A percentile compares a stretch with the other conserved stretches of the same genome.
phyloP scores from a whole-genome alignment of 1,140 invertebrate genomes.

The Drosophila trapezifrons region DNA sequence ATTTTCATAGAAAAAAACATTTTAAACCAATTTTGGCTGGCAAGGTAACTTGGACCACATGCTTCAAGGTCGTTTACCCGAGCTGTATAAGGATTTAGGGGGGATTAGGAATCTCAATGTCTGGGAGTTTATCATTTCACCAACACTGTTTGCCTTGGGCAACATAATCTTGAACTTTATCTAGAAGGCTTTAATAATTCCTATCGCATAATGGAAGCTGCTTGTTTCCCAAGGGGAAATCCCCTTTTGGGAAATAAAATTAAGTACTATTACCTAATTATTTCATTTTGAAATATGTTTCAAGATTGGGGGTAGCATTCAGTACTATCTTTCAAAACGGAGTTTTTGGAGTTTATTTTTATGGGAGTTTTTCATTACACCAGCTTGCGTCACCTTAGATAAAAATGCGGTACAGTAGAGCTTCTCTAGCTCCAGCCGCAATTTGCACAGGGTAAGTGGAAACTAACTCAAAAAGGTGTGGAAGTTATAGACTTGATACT shows the following conservation, averaged over 20 bases:
- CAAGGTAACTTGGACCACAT: slow-evolving; percentile 43
- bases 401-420: neutral
- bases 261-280: neutral
- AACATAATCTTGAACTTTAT: slow-evolving; percentile 7
- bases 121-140: slow-evolving; percentile 12
- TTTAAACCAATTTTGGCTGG: slow-evolving; percentile 39
- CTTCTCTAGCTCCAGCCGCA: neutral
- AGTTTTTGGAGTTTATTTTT: neutral
- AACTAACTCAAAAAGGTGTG: too few species aligned
- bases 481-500: neutral
- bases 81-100: slow-evolving; percentile 7
- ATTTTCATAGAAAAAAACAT: slow-evolving; percentile 46
- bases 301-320: neutral
- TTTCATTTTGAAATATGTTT: neutral
- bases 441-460: too few species aligned
- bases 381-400: neutral
- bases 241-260: too few species aligned
- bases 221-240: neutral
- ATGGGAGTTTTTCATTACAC: neutral
- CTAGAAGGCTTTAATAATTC: slow-evolving; percentile 6
- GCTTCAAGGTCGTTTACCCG: slow-evolving; percentile 59
- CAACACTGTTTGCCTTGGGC: slow-evolving; percentile 7
- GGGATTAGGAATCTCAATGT: slow-evolving; percentile 22
- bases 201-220: slow-evolving; percentile 19
- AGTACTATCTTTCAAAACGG: neutral